phyloP scores from a whole-genome alignment of 2,888 invertebrate genomes.

The Entomobrya proxima region DNA sequence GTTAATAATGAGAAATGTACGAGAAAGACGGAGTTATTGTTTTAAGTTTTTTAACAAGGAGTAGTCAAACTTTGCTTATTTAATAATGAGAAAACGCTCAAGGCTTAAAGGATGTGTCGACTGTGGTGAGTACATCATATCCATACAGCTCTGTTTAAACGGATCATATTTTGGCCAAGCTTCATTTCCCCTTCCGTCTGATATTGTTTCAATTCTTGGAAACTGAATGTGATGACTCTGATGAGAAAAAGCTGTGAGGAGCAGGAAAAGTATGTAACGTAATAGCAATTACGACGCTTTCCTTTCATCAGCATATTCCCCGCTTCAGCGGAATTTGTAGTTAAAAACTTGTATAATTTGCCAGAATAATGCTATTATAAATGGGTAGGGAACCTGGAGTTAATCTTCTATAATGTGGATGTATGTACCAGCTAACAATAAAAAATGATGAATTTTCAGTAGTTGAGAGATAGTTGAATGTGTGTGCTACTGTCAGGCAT shows the following conservation, averaged over 20 bases:
- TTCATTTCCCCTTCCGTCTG: conserved; percentile 16
- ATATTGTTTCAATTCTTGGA: conserved; percentile 14
- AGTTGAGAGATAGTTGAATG: too few species aligned
- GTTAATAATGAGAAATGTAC: neutral
- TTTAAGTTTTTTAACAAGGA: conserved; percentile 46
- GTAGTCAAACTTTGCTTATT: conserved; percentile 27
- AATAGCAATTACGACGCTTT: neutral
- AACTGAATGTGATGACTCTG: neutral
- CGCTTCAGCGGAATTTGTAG: conserved; percentile 11
- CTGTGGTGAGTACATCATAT: neutral
- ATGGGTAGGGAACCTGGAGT: too few species aligned
- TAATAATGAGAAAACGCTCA: conserved; percentile 11
- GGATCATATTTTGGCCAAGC: conserved; percentile 6
- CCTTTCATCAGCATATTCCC: neutral
- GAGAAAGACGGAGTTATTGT: conserved; percentile 20
- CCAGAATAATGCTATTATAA: neutral
- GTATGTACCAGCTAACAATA: neutral
- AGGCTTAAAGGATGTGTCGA: conserved; percentile 8
- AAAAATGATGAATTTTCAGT: too few species aligned
- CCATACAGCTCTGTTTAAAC: neutral
- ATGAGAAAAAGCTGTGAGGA: neutral
- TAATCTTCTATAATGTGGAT: too few species aligned
- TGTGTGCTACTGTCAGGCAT: too few species aligned
- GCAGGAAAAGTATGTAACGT: conserved; percentile 14
- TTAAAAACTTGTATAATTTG: conserved; percentile 30